Base-by-base conservation (phyloP, 2,888 invertebrate genomes). In the Tethea ocularis region DNA sequence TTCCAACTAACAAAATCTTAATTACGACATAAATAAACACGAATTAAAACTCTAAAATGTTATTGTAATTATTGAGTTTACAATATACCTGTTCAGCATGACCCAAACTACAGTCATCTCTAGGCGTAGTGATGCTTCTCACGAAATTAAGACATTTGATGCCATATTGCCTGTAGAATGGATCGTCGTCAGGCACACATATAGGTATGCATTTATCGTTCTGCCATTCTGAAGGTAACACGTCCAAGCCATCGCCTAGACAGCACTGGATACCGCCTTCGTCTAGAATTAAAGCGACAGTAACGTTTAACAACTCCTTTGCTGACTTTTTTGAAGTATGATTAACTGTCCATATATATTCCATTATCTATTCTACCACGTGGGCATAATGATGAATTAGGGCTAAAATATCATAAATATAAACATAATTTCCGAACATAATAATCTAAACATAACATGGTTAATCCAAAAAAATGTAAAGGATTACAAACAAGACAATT, bases 121-220 rank as follows among this genome's bases (percentile, higher is more conserved):
- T 83, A 0, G 94, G 93, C 0, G 94, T 90, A 0, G 94, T 94
- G 70, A 94, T 88, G 51, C 95, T 94, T 57, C 95, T 86, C 0
- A 95, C 94, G 64, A 95, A 94, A 77, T 95, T 95, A 66, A 95
- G 88, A 71, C 95, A 95, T 15, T 83, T 85, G 61, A 94, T 84
- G 0, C 91, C 90, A 57, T 90, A 77, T n/a, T 83, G 68, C 6
- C 84, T 72, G 72, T 94, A 94, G 72, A 94, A 94, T 0, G 88
- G 84, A 69, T 95, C 95, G 52, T 91, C 85, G 0, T 88, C 84
- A 0, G 95, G 91, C 8, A 95, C 92, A 15, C 81, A 82, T 65
- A 95, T 95, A 0, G 95, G 94, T 51, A 94, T 91, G 66, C 95
- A 95, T 41, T 94, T 94, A 61, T 94, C 94, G 75, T 95, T 95